Conservation (phyloP, 2,113 vertebrate species). For the Myxocyprinus asiaticus region DNA sequence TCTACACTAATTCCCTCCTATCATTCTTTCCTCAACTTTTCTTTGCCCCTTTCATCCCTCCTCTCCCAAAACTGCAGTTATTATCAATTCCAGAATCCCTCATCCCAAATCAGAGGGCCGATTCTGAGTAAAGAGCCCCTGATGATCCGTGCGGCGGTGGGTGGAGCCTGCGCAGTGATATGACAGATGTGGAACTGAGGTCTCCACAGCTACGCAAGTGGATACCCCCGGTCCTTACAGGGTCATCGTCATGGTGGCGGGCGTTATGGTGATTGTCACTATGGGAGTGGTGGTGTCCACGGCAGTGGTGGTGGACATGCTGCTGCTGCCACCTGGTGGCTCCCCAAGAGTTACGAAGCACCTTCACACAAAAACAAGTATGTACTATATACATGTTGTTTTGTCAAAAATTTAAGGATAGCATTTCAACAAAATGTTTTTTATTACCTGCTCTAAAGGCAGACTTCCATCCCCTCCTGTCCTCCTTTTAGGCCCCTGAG, state of each 20-base stretch:
- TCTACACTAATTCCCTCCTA: not conserved
- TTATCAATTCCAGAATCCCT: not conserved
- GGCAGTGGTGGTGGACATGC: slow-evolving; percentile 62
- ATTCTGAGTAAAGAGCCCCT: slow-evolving; percentile 83
- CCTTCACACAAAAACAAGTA: slow-evolving; percentile 64
- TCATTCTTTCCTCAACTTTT: slow-evolving; percentile 30
- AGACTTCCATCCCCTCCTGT: slow-evolving; percentile 61
- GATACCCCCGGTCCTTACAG: slow-evolving; percentile 75
- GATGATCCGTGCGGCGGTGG: slow-evolving; percentile 81
- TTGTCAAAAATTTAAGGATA: too few species aligned
- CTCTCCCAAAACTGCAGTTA: too few species aligned
- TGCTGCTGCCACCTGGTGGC: slow-evolving; percentile 63
- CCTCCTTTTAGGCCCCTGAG: slow-evolving; percentile 78
- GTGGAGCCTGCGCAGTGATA: slow-evolving; percentile 81
- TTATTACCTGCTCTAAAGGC: slow-evolving; percentile 72
- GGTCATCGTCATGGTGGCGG: slow-evolving; percentile 59
- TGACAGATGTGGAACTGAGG: slow-evolving; percentile 84
- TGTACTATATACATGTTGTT: too few species aligned
- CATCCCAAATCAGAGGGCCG: slow-evolving; percentile 69
- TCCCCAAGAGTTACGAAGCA: slow-evolving; percentile 74
- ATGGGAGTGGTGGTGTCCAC: slow-evolving; percentile 75
- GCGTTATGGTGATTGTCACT: slow-evolving; percentile 75
- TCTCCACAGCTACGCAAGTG: slow-evolving; percentile 94
- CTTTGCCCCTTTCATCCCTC: not conserved
- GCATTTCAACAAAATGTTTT: too few species aligned